These are phyloP conservation scores for Muscicapa adusta DNA, from an alignment of 2,113 vertebrate genomes.

Conservation along the genomic window DNA sequence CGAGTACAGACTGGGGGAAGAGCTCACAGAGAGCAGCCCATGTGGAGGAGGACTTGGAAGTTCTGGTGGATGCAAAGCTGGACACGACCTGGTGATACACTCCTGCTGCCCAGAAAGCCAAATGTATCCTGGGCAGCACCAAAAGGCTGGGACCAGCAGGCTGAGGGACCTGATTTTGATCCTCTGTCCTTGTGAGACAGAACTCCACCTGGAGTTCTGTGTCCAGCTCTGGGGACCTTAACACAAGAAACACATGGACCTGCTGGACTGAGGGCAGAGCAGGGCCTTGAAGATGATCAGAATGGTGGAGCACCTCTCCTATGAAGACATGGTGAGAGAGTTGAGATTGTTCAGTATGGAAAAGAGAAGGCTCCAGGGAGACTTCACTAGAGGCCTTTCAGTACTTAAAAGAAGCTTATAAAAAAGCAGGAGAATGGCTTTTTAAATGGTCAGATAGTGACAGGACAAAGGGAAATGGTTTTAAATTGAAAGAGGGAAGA, in stretches of 20 bases:
- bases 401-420: background rate
- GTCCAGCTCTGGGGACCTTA: background rate
- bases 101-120: background rate
- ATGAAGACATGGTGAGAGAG: background rate
- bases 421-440: background rate
- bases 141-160: background rate
- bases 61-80: background rate
- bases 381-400: background rate
- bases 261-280: background rate
- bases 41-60: background rate
- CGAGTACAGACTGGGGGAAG: background rate
- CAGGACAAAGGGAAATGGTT: background rate
- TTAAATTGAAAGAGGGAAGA: background rate
- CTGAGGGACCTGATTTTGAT: background rate
- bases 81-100: no score
- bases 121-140: fast-evolving
- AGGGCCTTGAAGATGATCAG: background rate
- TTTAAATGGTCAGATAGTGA: background rate
- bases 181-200: background rate
- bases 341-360: background rate
- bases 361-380: background rate
- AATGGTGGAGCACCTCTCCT: background rate
- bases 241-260: background rate
- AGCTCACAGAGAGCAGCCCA: background rate
- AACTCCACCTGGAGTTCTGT: background rate